Evolutionary conservation across 1,140 invertebrate genomes (phyloP).

Genomic region (Brachionus rubens): DNA sequence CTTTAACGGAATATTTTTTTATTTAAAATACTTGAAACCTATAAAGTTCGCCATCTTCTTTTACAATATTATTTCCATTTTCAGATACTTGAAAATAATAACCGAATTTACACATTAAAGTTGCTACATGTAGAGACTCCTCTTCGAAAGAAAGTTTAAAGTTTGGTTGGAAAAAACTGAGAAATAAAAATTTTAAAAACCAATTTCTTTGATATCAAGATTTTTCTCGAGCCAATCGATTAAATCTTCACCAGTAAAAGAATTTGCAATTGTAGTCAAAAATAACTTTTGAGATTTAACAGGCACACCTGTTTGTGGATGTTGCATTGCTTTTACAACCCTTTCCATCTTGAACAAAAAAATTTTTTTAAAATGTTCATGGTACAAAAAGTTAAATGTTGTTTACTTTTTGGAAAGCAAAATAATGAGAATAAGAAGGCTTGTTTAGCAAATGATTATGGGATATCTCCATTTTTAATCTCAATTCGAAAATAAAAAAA

Average conservation of each 20-base stretch:
- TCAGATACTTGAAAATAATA: slow-evolving; percentile 44
- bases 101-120: slow-evolving; percentile 30
- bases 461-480: slow-evolving; percentile 13
- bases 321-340: slow-evolving; percentile 37
- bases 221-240: slow-evolving; percentile 11
- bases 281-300: slow-evolving; percentile 34
- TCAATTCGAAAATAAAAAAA: neutral
- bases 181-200: no score
- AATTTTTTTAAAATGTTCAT: neutral
- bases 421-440: slow-evolving; percentile 24
- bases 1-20: no score
- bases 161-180: no score
- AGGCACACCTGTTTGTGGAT: slow-evolving; percentile 28
- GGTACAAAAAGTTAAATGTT: neutral
- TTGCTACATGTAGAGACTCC: slow-evolving; percentile 35
- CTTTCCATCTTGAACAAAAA: slow-evolving; percentile 22
- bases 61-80: neutral
- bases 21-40: slow-evolving; percentile 38
- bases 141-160: neutral
- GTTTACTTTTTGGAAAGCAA: slow-evolving; percentile 41
- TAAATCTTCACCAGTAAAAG: slow-evolving; percentile 45
- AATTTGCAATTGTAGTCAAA: slow-evolving; percentile 33
- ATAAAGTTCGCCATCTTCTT: slow-evolving; percentile 38
- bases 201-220: slow-evolving; percentile 5
- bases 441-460: slow-evolving; percentile 36